Evolutionary conservation across 2,113 vertebrate species (phyloP).

Genomic region (Neolamprologus caudopunctatus): DNA sequence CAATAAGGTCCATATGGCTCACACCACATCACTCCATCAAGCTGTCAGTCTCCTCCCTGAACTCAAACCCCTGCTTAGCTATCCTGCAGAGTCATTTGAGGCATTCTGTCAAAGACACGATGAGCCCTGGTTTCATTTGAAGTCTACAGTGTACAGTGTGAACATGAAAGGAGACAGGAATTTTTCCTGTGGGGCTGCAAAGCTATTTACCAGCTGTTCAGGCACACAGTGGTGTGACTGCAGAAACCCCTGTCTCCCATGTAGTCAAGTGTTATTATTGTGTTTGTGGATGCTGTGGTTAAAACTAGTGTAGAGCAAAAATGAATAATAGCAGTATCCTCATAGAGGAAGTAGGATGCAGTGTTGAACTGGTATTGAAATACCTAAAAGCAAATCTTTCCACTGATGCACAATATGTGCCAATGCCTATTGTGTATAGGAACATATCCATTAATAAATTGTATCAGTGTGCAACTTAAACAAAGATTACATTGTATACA

Average conservation of each 20-base stretch:
- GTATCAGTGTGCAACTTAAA: not conserved
- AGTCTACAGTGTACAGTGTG: not conserved
- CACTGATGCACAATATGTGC: not conserved
- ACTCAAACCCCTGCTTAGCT: not conserved
- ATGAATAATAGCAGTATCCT: not conserved
- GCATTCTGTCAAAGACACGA: not conserved
- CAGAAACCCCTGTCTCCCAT: not conserved
- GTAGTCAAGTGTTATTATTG: not conserved
- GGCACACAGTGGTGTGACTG: not conserved
- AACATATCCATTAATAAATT: not conserved
- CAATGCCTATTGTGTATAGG: not conserved
- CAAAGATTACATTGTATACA: not conserved
- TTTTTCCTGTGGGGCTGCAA: slow-evolving; percentile 5
- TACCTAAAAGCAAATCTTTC: not conserved
- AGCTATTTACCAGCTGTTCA: slow-evolving; percentile 16
- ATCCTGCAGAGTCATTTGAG: slow-evolving; percentile 3
- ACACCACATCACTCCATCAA: not conserved
- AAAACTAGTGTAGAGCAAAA: not conserved
- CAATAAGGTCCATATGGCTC: not conserved
- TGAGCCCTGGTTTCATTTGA: slow-evolving; percentile 16
- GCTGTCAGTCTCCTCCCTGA: not conserved
- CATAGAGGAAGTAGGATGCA: not conserved
- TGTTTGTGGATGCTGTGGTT: not conserved
- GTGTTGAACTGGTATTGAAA: not conserved
- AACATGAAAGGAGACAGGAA: slow-evolving; percentile 33